Evolutionary conservation across 2,797 vertebrate species (phyloP).

Genomic region (Psittacula derbiana): DNA sequence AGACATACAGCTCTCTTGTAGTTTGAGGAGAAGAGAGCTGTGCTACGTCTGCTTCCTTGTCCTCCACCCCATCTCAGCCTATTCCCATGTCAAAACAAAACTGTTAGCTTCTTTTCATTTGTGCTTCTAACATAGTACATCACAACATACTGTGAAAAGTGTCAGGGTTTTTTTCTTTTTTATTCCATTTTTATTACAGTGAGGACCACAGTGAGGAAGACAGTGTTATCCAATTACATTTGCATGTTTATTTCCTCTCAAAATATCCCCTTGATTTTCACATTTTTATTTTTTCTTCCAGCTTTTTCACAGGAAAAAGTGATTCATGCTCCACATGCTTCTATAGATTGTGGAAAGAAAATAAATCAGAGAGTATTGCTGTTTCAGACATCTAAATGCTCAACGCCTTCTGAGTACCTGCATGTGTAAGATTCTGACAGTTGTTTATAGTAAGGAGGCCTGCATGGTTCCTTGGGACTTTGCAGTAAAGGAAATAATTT

Average conservation of each 20-base stretch:
- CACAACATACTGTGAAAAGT: neutral
- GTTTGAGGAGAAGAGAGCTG: neutral
- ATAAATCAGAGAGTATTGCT: neutral
- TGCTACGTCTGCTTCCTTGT: neutral
- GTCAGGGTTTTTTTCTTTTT: neutral
- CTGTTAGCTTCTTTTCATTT: neutral
- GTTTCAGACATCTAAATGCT: neutral
- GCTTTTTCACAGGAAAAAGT: slow-evolving; percentile 18
- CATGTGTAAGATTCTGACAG: neutral
- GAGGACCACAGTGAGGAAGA: neutral
- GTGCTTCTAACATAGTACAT: neutral
- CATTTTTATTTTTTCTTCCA: neutral
- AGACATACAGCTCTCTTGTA: neutral
- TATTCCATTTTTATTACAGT: neutral
- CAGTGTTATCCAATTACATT: neutral
- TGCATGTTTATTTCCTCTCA: slow-evolving; percentile 27
- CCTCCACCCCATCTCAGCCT: neutral
- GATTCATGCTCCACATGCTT: slow-evolving; percentile 10
- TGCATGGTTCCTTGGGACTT: neutral
- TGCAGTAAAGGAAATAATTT: neutral
- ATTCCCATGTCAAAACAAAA: slow-evolving; percentile 15
- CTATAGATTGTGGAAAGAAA: slow-evolving; percentile 1
- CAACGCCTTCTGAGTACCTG: neutral
- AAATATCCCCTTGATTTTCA: slow-evolving; percentile 30
- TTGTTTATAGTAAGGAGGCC: neutral